phyloP scores from a whole-genome alignment of 2,113 vertebrate genomes.

The Guaruba guarouba region DNA sequence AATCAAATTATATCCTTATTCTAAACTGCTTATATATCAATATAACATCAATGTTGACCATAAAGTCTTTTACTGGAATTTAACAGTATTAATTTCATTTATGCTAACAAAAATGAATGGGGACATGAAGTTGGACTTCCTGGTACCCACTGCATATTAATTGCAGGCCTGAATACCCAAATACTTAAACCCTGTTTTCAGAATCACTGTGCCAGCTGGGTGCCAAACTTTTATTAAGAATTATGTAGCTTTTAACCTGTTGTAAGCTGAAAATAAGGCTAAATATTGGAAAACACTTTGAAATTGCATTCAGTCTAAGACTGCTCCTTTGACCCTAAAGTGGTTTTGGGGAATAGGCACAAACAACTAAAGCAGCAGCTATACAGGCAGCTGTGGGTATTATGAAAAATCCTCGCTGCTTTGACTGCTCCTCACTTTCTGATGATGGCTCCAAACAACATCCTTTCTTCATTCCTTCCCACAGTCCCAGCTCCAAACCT shows the following conservation, averaged over 20 bases:
- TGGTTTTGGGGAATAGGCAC: neutral
- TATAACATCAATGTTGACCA: neutral
- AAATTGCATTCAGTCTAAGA: neutral
- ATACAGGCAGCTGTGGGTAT: neutral
- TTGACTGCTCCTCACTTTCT: neutral
- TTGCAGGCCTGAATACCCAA: neutral
- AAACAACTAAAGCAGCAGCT: neutral
- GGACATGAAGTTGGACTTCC: neutral
- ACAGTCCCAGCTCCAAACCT: neutral
- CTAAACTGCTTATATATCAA: neutral
- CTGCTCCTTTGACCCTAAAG: fast-evolving
- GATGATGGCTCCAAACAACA: neutral
- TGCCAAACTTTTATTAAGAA: neutral
- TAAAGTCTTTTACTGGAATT: neutral
- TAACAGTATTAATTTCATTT: neutral
- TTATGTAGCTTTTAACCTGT: neutral
- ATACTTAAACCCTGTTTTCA: neutral
- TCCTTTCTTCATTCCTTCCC: neutral
- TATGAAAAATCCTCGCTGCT: neutral
- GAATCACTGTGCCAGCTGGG: neutral
- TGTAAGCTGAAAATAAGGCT: neutral
- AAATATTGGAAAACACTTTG: neutral
- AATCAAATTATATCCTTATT: neutral
- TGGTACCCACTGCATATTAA: neutral
- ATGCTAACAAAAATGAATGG: neutral